phyloP scores from a whole-genome alignment of 2,888 invertebrate genomes.

The Microchrysa polita region DNA sequence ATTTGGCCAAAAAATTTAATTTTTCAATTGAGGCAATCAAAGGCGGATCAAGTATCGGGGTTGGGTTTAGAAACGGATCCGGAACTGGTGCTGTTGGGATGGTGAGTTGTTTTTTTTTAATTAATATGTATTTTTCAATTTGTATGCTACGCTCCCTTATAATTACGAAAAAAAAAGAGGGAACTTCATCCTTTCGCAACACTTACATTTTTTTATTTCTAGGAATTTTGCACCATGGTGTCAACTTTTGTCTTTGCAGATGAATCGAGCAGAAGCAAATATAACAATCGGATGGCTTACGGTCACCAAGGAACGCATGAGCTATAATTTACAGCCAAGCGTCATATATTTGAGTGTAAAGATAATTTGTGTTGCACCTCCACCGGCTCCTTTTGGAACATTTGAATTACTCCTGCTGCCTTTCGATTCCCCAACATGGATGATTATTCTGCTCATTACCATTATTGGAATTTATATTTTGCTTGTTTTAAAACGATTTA shows the following conservation, averaged over 20 bases:
- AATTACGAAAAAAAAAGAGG: too few relatives aligned
- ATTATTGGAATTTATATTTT: background rate
- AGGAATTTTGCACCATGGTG: too few relatives aligned
- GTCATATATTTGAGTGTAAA: background rate
- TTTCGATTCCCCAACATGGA: background rate
- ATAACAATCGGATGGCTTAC: background rate
- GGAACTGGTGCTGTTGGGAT: too few relatives aligned
- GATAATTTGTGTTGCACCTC: background rate
- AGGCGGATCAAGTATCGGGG: too few relatives aligned
- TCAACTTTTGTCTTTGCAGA: background rate
- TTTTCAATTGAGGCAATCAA: too few relatives aligned
- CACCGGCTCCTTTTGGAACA: background rate
- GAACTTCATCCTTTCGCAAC: too few relatives aligned
- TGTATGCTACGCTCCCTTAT: too few relatives aligned
- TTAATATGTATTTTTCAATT: too few relatives aligned
- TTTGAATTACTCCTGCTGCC: background rate
- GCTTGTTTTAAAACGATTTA: background rate
- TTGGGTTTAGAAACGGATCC: too few relatives aligned
- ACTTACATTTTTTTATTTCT: too few relatives aligned
- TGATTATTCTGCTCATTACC: background rate
- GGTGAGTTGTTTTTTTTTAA: too few relatives aligned
- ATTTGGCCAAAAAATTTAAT: too few relatives aligned
- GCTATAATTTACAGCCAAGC: background rate
- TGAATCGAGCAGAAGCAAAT: background rate
- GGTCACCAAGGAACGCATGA: background rate